Base-by-base conservation (phyloP, 2,888 invertebrate genomes). In the Gymnoscelis rufifasciata region DNA sequence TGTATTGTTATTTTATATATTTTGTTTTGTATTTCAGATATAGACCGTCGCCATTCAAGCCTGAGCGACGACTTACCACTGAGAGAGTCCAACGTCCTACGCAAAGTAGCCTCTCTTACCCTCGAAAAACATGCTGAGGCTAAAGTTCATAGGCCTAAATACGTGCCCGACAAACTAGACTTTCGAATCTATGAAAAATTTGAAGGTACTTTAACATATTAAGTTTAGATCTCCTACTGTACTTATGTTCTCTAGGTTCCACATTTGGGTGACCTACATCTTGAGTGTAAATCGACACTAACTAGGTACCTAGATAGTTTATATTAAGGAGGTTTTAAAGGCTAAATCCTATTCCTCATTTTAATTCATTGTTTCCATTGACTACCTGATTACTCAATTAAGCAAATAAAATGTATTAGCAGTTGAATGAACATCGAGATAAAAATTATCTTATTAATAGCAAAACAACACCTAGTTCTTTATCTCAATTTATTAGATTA, bases 121-220 rank as follows among this genome's bases (percentile, higher is more conserved):
- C 88, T 94, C 60, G 94, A 94, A 64, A 91, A 92, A 66, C 90
- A 91, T 66, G 90, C 91, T 1, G 95, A 95, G 59, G 89, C 92
- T 54, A 91, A 90, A 62, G 88, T 92, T 24, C 79, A 89, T 28
- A 92, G 92, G 59, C 94, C 95, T 28, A 93, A 93, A 76, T 94
- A 93, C 73, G 93, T 95, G 47, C 95, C 95, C 2, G 94, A 95
- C 73, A 96, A 95, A 82, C 90, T 96, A 62, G 94, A 96, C 87
- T 95, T 95, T 79, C 92, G 93, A 68, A 90, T 94, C 53, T 94
- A 94, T 77, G 95, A 97, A 81, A 96, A 96, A 82, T 97, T 97
- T 86, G 96, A 97, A 93, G 97, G 97, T 45, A 40, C 14, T 13
- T 8, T 31, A 31, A 7, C 5, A 13, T 12, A 8, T 8, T 2